Conservation (phyloP, 2,113 vertebrate genomes). For the Cepphus grylle region DNA sequence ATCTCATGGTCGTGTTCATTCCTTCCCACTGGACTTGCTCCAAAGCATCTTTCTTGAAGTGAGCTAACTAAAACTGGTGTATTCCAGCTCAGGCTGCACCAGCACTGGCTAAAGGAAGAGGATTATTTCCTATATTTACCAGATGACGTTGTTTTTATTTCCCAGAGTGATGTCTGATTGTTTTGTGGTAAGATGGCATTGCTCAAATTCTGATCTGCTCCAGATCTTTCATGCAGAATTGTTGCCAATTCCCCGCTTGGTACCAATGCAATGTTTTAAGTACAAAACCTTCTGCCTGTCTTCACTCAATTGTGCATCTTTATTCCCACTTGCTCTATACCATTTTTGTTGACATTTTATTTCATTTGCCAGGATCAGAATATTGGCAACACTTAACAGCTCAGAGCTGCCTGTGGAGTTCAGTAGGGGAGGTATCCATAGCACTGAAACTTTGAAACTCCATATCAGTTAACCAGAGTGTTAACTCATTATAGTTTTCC, state of each 20-base stretch:
- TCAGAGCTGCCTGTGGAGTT: background rate
- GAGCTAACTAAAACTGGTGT: background rate
- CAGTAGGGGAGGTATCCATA: background rate
- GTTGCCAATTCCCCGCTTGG: background rate
- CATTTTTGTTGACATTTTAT: background rate
- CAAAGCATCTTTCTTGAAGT: background rate
- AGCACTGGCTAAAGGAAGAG: background rate
- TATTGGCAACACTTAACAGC: background rate
- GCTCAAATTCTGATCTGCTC: background rate
- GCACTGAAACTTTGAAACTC: background rate
- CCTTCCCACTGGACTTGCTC: background rate
- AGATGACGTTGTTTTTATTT: background rate
- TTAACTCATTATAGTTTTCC: background rate
- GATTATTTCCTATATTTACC: background rate
- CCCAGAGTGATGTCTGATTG: background rate
- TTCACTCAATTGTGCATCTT: background rate
- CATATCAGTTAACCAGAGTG: background rate
- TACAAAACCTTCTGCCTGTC: background rate
- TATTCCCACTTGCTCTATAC: background rate
- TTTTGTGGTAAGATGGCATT: background rate
- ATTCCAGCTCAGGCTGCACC: background rate
- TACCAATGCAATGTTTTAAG: background rate
- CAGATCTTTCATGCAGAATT: background rate
- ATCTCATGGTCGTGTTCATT: background rate
- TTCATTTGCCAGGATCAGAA: background rate